Conservation (phyloP, 2,797 vertebrate species). For the Anomalospiza imberbis region DNA sequence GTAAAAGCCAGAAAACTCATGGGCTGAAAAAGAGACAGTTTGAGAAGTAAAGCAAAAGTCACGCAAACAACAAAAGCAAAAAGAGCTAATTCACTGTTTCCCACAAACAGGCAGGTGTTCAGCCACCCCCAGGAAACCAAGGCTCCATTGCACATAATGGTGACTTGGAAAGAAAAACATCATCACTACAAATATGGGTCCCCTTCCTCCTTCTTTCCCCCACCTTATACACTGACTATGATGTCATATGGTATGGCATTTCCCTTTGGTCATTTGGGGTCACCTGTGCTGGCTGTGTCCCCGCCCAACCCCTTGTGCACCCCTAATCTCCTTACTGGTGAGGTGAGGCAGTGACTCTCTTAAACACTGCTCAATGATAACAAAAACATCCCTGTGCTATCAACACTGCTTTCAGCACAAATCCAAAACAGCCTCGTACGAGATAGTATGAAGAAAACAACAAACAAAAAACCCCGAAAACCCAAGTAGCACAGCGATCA, state of each 20-base stretch:
- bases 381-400: not conserved
- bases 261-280: not conserved
- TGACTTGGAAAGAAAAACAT: not conserved
- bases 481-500: accelerated
- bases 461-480: not conserved
- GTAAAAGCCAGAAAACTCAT: not conserved
- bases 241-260: not conserved
- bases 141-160: not conserved
- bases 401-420: not conserved
- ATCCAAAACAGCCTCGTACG: not conserved
- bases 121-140: not conserved
- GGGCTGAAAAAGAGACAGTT: not conserved
- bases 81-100: not conserved
- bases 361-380: not conserved
- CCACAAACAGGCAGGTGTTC: not conserved
- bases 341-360: not conserved
- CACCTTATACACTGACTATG: not conserved
- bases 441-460: not conserved
- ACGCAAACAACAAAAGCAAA: accelerated
- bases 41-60: not conserved
- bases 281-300: not conserved
- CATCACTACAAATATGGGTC: not conserved
- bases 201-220: not conserved
- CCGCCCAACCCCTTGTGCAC: not conserved
- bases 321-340: not conserved